These are phyloP conservation scores for Lumbricus terrestris DNA, from an alignment of 2,888 invertebrate species.

Conservation along the genomic window DNA sequence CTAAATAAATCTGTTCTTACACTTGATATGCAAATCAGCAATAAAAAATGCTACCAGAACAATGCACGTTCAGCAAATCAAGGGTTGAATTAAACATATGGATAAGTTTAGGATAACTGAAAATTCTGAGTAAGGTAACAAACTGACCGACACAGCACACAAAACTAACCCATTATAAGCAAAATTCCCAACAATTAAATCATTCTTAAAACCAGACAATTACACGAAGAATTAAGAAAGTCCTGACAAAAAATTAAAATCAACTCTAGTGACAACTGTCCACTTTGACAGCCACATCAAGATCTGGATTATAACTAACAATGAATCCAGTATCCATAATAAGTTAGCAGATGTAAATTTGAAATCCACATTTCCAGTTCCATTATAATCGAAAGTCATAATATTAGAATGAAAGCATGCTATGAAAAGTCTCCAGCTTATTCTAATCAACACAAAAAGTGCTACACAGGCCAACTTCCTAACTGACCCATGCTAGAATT, in stretches of 20 bases:
- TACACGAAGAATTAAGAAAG: background rate
- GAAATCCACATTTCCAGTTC: background rate
- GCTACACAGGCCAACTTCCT: background rate
- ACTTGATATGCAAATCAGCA: background rate
- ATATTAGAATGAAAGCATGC: background rate
- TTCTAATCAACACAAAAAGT: background rate
- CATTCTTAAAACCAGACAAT: background rate
- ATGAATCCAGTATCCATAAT: background rate
- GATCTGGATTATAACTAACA: background rate
- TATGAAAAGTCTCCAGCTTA: background rate
- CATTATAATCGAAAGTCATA: background rate
- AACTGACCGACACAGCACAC: background rate
- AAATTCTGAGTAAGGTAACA: background rate
- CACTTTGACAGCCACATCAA: background rate
- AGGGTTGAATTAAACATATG: background rate
- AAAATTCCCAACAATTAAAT: background rate
- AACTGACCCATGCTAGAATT: background rate
- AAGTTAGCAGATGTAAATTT: background rate
- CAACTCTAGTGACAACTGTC: background rate
- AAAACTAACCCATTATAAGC: background rate
- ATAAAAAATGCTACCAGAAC: background rate
- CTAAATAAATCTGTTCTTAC: background rate
- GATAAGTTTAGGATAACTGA: background rate
- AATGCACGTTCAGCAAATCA: background rate
- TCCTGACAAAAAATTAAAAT: background rate